phyloP scores from a whole-genome alignment of 2,113 vertebrate genomes.

The Sinocyclocheilus rhinocerous region DNA sequence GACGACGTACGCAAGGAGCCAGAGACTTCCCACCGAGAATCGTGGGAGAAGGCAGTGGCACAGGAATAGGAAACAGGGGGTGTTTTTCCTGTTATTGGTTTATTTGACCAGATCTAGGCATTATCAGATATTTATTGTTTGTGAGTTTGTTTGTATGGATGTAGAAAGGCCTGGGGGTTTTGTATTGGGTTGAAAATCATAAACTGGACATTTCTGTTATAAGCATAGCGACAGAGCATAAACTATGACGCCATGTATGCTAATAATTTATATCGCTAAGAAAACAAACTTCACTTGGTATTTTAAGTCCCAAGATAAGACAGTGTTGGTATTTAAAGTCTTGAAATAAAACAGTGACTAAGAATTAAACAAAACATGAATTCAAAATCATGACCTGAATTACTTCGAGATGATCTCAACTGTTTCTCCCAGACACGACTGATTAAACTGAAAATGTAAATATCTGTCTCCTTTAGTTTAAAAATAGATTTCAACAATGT shows the following conservation, averaged over 20 bases:
- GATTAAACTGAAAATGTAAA: too few species aligned
- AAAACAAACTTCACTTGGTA: not conserved
- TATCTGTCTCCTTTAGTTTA: too few species aligned
- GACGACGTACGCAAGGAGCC: conserved; percentile 43
- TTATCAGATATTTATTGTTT: conserved; percentile 34
- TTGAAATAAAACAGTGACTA: not conserved
- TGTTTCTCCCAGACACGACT: too few species aligned
- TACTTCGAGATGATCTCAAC: not conserved
- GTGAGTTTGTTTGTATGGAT: not conserved
- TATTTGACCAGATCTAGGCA: conserved; percentile 48
- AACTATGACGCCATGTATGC: not conserved
- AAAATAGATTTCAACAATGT: too few species aligned
- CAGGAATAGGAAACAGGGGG: conserved; percentile 48
- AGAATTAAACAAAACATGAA: not conserved
- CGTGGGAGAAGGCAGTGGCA: conserved; percentile 52
- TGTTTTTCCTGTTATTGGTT: conserved; percentile 50
- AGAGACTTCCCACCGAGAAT: conserved; percentile 56
- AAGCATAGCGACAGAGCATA: not conserved
- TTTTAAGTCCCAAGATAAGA: not conserved
- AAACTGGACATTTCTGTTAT: not conserved
- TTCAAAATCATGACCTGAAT: not conserved
- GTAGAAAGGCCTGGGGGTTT: not conserved
- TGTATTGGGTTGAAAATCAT: not conserved
- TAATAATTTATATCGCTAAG: not conserved
- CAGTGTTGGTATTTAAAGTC: not conserved